Percentiles rank a stretch among this genome's conserved stretches.
Evolutionary conservation across 2,888 invertebrate genomes (phyloP).

Genomic region (Polyommatus icarus): DNA sequence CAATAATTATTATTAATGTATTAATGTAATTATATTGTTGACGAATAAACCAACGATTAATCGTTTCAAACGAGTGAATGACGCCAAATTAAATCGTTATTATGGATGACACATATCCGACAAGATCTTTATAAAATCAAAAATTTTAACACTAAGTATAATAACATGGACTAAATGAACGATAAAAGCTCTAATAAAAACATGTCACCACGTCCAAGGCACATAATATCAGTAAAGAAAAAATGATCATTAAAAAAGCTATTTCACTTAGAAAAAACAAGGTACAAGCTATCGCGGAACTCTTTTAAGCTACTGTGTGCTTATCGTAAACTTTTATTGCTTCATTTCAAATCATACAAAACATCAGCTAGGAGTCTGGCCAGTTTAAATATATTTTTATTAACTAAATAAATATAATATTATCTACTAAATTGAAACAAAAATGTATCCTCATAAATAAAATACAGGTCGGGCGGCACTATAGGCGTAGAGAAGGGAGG

Average conservation of each 20-base stretch:
- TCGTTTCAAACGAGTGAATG: background rate
- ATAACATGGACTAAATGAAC: constrained; percentile 50
- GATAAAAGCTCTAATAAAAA: constrained; percentile 54
- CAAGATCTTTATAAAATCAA: constrained; percentile 31
- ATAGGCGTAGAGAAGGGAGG: constrained; percentile 35
- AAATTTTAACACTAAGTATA: constrained; percentile 35
- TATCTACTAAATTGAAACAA: constrained; percentile 60
- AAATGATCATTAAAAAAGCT: constrained; percentile 70
- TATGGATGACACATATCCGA: constrained; percentile 30
- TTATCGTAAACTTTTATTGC: constrained; percentile 36
- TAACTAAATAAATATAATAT: constrained; percentile 73
- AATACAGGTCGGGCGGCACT: constrained; percentile 49
- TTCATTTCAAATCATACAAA: constrained; percentile 32
- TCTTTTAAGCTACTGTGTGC: constrained; percentile 37
- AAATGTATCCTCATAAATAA: constrained; percentile 53
- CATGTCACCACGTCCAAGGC: constrained; percentile 68
- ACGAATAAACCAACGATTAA: background rate
- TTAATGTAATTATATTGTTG: constrained; percentile 20
- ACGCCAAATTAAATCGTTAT: background rate
- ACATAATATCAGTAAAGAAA: constrained; percentile 68
- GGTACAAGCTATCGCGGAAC: constrained; percentile 47
- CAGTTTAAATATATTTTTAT: constrained; percentile 46
- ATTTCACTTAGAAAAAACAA: constrained; percentile 58
- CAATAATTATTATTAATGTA: background rate
- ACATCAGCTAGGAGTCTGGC: constrained; percentile 30